These are phyloP conservation scores for Hydra vulgaris DNA, from an alignment of 30 jellyfish, hydroid and myxozoan species.

Conservation along the genomic window DNA sequence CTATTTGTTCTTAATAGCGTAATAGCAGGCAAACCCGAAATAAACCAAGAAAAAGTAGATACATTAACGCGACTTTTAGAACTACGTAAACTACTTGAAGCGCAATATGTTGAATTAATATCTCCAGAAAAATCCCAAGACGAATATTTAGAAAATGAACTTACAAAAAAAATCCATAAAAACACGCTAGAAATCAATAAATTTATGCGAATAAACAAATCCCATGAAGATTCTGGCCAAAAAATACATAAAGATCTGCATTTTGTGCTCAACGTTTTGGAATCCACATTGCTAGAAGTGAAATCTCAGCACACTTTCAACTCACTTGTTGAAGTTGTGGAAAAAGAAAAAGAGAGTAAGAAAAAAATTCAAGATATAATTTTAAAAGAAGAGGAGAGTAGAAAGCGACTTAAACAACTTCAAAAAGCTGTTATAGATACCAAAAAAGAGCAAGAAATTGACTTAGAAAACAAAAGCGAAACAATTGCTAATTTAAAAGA, in stretches of 20 bases:
- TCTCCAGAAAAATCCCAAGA: neutral
- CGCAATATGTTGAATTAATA: constrained; percentile 48
- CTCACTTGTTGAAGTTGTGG: constrained; percentile 52
- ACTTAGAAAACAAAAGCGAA: constrained; percentile 81
- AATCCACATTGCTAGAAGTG: constrained; percentile 47
- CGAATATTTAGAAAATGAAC: constrained; percentile 26
- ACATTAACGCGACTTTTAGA: constrained; percentile 39
- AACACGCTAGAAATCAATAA: constrained; percentile 69
- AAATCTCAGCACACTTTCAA: constrained; percentile 39
- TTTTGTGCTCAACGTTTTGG: constrained; percentile 50
- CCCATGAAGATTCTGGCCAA: constrained; percentile 48
- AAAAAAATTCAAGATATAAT: constrained; percentile 69
- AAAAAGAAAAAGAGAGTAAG: constrained; percentile 55
- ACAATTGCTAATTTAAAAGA: constrained; percentile 84
- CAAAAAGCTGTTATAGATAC: constrained; percentile 64
- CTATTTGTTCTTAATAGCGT: constrained; percentile 73
- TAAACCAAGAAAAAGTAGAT: constrained; percentile 40
- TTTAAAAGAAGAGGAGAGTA: constrained; percentile 71
- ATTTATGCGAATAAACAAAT: constrained; percentile 58
- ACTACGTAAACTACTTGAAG: constrained; percentile 53
- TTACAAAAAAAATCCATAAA: constrained; percentile 49
- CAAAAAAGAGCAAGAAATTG: constrained; percentile 64
- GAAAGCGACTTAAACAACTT: constrained; percentile 67
- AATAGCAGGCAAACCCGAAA: constrained; percentile 39
- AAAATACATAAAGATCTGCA: constrained; percentile 62